Evolutionary conservation across 2,113 vertebrate genomes (phyloP).

Genomic region (Odontophorus gujanensis): DNA sequence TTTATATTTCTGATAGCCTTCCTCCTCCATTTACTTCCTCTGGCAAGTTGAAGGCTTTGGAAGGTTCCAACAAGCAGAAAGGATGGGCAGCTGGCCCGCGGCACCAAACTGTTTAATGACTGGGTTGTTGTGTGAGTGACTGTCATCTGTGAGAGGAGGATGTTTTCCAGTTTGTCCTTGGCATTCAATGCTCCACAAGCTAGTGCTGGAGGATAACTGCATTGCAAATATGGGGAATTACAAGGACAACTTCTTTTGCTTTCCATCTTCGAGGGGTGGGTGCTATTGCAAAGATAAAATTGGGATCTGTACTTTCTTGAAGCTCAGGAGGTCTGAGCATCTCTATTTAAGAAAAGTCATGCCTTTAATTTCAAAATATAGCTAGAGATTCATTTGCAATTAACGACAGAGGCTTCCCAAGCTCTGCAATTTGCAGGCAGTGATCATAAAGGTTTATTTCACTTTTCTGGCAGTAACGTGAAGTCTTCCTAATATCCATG

Average conservation of each 20-base stretch:
- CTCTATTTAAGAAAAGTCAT: background rate
- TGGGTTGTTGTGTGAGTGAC: background rate
- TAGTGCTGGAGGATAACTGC: background rate
- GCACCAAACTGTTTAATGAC: constrained; percentile 44
- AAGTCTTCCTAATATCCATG: background rate
- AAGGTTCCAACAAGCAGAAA: constrained; percentile 18
- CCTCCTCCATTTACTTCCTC: constrained; percentile 4
- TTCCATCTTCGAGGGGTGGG: background rate
- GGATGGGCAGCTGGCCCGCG: constrained; percentile 15
- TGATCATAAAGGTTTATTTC: background rate
- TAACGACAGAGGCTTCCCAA: background rate
- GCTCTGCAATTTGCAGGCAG: background rate
- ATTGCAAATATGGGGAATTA: background rate
- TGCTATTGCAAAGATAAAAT: background rate
- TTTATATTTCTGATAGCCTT: background rate
- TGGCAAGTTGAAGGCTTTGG: background rate
- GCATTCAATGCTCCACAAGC: background rate
- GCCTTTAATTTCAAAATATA: background rate
- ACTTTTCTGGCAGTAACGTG: background rate
- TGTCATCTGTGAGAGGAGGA: constrained; percentile 56
- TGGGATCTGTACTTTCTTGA: background rate
- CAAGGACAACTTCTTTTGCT: background rate
- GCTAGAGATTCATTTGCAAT: background rate
- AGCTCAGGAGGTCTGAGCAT: background rate
- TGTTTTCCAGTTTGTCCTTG: constrained; percentile 57